Conservation (phyloP, 2,797 vertebrate species). For the Halcyon leucocephala region DNA sequence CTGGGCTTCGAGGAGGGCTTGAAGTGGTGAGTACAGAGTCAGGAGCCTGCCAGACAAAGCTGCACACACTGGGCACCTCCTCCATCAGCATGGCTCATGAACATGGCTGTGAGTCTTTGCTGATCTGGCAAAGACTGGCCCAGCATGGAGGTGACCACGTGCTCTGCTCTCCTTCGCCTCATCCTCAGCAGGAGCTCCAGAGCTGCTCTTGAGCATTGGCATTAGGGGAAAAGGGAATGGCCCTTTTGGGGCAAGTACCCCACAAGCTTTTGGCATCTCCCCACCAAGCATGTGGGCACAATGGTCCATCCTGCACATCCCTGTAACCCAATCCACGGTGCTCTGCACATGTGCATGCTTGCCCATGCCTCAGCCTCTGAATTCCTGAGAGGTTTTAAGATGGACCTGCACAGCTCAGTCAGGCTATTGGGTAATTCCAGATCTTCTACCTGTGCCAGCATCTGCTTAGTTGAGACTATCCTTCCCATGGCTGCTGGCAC, state of each 20-base stretch:
- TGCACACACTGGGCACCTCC: neutral
- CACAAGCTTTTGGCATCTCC: neutral
- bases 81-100: neutral
- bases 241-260: neutral
- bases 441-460: neutral
- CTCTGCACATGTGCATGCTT: accelerated
- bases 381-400: neutral
- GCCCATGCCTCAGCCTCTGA: neutral
- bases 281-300: accelerated
- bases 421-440: neutral
- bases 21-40: neutral
- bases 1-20: neutral
- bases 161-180: neutral
- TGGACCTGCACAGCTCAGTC: accelerated
- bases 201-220: neutral
- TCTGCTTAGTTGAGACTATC: neutral
- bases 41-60: neutral
- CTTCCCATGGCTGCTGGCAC: neutral
- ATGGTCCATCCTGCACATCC: neutral
- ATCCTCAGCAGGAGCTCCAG: neutral
- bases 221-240: neutral
- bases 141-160: accelerated
- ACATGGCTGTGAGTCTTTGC: neutral
- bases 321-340: neutral
- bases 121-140: neutral